Percentiles rank a stretch among this genome's conserved stretches.
phyloP scores from a whole-genome alignment of 2,888 invertebrate genomes.

The Nymphalis urticae region DNA sequence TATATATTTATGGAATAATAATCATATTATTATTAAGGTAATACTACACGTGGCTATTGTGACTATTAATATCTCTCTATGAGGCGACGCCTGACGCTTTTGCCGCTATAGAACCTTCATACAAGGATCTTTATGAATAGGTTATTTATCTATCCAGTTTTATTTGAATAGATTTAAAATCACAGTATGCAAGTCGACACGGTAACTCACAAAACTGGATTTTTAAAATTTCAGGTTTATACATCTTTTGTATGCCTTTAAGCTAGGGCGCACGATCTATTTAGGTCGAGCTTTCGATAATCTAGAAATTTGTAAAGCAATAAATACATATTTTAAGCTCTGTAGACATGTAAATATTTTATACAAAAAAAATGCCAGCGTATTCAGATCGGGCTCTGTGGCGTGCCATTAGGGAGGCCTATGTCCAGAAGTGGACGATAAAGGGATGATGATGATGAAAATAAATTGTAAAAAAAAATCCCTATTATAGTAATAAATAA shows the following conservation, averaged over 20 bases:
- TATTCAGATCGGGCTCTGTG: no score
- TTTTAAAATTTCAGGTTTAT: constrained; percentile 28
- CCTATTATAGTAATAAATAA: no score
- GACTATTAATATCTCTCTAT: neutral
- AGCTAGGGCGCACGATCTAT: neutral
- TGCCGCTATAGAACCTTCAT: constrained; percentile 3
- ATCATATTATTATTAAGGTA: neutral
- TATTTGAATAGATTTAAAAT: constrained; percentile 33
- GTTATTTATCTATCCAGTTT: constrained; percentile 31
- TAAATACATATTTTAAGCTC: no score
- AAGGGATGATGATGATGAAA: no score
- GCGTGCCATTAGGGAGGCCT: no score
- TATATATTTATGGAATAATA: no score
- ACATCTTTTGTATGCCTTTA: constrained; percentile 13
- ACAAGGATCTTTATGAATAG: constrained; percentile 19
- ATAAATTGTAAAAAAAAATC: no score
- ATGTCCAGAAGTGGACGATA: no score
- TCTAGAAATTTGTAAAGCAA: no score
- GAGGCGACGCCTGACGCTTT: constrained; percentile 4
- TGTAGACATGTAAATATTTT: no score
- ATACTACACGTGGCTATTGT: constrained; percentile 16
- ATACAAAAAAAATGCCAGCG: no score
- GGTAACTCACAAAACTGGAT: constrained; percentile 32
- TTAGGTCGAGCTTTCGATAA: no score
- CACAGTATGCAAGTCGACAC: constrained; percentile 23